A percentile compares a stretch with the other conserved stretches of the same genome.
Conservation (phyloP, 1,140 invertebrate species). For the Amyelois transitella region DNA sequence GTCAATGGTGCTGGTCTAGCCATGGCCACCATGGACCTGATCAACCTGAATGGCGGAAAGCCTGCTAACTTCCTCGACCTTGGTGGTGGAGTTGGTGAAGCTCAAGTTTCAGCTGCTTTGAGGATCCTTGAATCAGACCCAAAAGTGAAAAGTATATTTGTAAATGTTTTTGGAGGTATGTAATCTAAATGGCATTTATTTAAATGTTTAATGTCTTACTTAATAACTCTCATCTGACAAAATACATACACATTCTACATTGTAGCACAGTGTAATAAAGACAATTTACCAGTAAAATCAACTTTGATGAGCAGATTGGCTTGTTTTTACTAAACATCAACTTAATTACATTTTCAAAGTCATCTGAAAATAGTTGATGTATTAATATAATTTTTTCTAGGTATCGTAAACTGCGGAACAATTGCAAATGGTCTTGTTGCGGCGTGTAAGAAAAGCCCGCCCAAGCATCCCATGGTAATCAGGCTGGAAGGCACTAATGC, state of each 20-base stretch:
- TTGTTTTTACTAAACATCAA: too few relatives aligned
- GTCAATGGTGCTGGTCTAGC: conserved; percentile 98
- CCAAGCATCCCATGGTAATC: conserved; percentile 93
- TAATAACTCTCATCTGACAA: too few relatives aligned
- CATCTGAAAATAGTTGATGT: too few relatives aligned
- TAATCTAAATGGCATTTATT: not conserved
- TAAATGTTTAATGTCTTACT: too few relatives aligned
- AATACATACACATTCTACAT: too few relatives aligned
- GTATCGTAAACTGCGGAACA: conserved; percentile 97
- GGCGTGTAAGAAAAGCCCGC: conserved; percentile 86
- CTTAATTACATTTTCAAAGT: too few relatives aligned
- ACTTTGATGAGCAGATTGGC: too few relatives aligned
- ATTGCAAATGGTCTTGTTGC: conserved; percentile 96
- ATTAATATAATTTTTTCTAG: conserved; percentile 31
- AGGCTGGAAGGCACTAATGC: conserved; percentile 91
- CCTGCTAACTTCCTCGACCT: conserved; percentile 98
- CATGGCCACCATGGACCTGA: conserved; percentile 99
- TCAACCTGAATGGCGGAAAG: conserved; percentile 93
- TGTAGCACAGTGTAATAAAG: too few relatives aligned
- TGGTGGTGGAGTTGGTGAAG: conserved; percentile 94
- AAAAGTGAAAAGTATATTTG: conserved; percentile 96
- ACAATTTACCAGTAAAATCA: too few relatives aligned
- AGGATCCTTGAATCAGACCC: conserved; percentile 92
- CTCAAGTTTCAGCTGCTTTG: conserved; percentile 95
- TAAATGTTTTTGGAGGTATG: conserved; percentile 97